Percentiles rank a stretch among this genome's conserved stretches.
Evolutionary conservation across 2,113 vertebrate species (phyloP).

Genomic region (Athene noctua): DNA sequence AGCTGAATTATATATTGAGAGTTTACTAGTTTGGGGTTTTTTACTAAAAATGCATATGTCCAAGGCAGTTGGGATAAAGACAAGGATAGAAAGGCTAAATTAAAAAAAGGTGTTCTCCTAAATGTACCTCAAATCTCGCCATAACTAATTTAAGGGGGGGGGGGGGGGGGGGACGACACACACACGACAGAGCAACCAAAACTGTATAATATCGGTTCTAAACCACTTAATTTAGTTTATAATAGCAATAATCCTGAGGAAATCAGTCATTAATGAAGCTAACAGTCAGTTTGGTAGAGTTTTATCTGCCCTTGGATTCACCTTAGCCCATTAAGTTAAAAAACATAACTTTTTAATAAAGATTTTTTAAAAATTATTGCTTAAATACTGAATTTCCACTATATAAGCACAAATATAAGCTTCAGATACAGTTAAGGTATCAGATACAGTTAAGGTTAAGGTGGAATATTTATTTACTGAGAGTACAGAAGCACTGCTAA

Average conservation of each 20-base stretch:
- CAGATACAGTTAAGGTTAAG: not conserved
- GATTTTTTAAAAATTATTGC: not conserved
- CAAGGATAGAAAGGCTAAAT: not conserved
- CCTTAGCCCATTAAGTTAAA: conserved; percentile 29
- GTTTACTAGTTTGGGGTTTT: not conserved
- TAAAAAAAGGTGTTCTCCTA: not conserved
- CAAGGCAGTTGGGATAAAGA: not conserved
- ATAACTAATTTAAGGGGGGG: not conserved
- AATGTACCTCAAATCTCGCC: not conserved
- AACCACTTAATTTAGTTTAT: conserved; percentile 5
- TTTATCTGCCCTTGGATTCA: conserved; percentile 21
- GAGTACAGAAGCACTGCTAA: not conserved
- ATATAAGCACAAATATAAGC: conserved; percentile 35
- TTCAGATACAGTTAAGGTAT: not conserved
- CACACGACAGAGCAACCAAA: not conserved
- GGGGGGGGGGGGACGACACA: too few relatives aligned
- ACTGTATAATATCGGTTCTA: not conserved
- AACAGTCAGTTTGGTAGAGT: conserved; percentile 25
- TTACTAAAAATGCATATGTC: not conserved
- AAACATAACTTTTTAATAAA: conserved; percentile 10
- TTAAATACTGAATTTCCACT: conserved; percentile 27
- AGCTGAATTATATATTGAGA: not conserved
- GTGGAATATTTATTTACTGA: not conserved
- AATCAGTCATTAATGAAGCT: conserved; percentile 40
- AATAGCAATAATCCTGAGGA: conserved; percentile 5